Conservation (phyloP, 2,797 vertebrate species). For the Synanceia verrucosa region DNA sequence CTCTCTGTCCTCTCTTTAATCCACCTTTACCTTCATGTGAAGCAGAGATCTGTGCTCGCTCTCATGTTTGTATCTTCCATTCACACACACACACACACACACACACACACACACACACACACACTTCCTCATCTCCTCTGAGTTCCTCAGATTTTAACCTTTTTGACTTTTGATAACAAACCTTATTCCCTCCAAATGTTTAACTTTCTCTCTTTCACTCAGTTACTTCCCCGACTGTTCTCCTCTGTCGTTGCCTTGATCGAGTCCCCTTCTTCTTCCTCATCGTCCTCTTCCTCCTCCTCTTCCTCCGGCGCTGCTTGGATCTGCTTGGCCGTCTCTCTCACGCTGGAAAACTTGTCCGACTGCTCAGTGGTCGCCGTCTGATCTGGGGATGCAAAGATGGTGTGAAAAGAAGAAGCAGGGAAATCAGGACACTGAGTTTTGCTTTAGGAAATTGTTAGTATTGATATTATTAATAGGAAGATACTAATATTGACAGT, state of each 20-base stretch:
- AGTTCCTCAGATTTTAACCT: constrained; percentile 49
- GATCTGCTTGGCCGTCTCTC: constrained; percentile 52
- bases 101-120: constrained; percentile 7
- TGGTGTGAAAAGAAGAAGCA: constrained; percentile 18
- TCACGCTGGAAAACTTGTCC: constrained; percentile 54
- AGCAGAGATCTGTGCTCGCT: constrained; percentile 28
- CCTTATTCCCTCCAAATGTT: background rate
- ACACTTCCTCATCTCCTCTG: too few species aligned
- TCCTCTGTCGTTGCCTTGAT: constrained; percentile 44
- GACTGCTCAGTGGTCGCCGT: constrained; percentile 47
- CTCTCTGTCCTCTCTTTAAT: constrained; percentile 19
- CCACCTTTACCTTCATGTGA: constrained; percentile 22
- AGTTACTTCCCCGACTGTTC: constrained; percentile 68
- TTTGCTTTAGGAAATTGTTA: background rate
- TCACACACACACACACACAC: background rate
- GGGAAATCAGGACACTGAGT: background rate
- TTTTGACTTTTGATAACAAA: too few species aligned
- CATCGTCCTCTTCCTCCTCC: constrained; percentile 54
- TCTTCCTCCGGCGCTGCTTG: constrained; percentile 63
- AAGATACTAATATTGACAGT: background rate
- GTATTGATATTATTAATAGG: background rate
- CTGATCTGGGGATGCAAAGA: constrained; percentile 65
- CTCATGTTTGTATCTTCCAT: constrained; percentile 16
- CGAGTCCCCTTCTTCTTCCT: constrained; percentile 23
- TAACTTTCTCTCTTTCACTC: constrained; percentile 36